Percentiles rank a stretch among this genome's conserved stretches.
phyloP scores from a whole-genome alignment of 2,888 invertebrate species.

The Lagria hirta region DNA sequence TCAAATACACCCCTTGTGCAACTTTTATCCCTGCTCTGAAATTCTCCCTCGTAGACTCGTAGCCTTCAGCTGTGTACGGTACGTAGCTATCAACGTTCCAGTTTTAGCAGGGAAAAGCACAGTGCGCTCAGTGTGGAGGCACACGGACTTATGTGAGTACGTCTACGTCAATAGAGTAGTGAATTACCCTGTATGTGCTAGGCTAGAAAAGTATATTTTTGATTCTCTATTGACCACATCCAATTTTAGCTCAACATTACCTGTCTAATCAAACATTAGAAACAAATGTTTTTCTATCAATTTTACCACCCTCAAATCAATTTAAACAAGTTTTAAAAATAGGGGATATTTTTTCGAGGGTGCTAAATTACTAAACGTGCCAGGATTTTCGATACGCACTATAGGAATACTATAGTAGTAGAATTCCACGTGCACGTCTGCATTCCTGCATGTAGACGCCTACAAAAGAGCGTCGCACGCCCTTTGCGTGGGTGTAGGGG shows the following conservation, averaged over 20 bases:
- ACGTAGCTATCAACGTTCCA: conserved; percentile 31
- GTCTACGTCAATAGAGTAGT: conserved; percentile 34
- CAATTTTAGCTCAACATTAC: not conserved
- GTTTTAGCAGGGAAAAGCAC: conserved; percentile 34
- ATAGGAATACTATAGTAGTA: conserved; percentile 28
- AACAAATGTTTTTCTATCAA: conserved; percentile 11
- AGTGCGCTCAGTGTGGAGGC: conserved; percentile 31
- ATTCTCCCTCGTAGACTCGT: conserved; percentile 29
- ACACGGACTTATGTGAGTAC: conserved; percentile 39
- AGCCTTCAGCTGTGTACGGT: conserved; percentile 32
- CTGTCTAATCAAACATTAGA: conserved; percentile 1
- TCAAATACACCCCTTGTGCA: conserved; percentile 21
- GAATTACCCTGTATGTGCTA: conserved; percentile 21
- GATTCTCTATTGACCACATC: conserved; percentile 19
- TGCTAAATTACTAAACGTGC: conserved; percentile 13
- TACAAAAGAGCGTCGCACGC: conserved; percentile 36
- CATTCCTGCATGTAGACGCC: conserved; percentile 30
- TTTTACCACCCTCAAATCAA: conserved; percentile 3
- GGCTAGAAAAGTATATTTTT: too few species aligned
- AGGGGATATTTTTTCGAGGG: not conserved
- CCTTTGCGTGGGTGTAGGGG: conserved; percentile 39
- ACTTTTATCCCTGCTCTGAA: conserved; percentile 31
- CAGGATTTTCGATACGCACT: conserved; percentile 22
- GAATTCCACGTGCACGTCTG: conserved; percentile 30
- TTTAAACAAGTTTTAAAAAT: conserved; percentile 5